phyloP scores from a whole-genome alignment of 2,797 vertebrate genomes.

The Platyrinchus mystaceus region DNA sequence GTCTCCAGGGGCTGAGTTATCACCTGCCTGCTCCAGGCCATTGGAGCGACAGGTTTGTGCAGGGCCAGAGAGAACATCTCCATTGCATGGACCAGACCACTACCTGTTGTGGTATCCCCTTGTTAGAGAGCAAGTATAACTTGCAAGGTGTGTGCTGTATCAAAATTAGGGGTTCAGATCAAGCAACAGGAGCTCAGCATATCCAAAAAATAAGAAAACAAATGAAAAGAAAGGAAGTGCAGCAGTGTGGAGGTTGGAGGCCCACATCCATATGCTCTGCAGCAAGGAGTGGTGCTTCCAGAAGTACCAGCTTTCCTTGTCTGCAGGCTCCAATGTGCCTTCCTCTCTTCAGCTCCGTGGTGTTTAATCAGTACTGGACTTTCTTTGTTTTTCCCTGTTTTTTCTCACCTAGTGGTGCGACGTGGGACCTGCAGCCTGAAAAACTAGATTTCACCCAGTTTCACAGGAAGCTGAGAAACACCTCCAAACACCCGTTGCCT shows the following conservation, averaged over 20 bases:
- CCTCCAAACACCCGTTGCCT: constrained; percentile 88
- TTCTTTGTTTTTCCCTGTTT: background rate
- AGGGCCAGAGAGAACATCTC: background rate
- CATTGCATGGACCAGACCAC: background rate
- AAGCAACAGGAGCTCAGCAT: background rate
- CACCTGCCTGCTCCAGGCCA: background rate
- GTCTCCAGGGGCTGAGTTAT: background rate
- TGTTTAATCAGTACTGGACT: background rate
- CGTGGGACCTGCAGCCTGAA: constrained; percentile 96
- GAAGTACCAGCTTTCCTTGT: background rate
- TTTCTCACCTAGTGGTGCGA: constrained; percentile 81
- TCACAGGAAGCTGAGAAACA: constrained; percentile 86
- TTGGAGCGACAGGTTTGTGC: background rate
- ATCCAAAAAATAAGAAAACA: background rate
- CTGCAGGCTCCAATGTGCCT: rapidly evolving
- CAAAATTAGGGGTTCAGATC: background rate
- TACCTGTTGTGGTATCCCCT: rapidly evolving
- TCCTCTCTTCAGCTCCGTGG: background rate
- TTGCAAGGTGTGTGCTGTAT: background rate
- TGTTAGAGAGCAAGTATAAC: background rate
- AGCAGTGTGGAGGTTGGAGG: background rate
- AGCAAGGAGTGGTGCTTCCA: background rate
- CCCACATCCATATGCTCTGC: rapidly evolving
- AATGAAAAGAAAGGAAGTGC: rapidly evolving
- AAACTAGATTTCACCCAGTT: constrained; percentile 96